These are phyloP conservation scores for Puffinus mauretanicus DNA, from an alignment of 2,113 vertebrate species.

Conservation along the genomic window DNA sequence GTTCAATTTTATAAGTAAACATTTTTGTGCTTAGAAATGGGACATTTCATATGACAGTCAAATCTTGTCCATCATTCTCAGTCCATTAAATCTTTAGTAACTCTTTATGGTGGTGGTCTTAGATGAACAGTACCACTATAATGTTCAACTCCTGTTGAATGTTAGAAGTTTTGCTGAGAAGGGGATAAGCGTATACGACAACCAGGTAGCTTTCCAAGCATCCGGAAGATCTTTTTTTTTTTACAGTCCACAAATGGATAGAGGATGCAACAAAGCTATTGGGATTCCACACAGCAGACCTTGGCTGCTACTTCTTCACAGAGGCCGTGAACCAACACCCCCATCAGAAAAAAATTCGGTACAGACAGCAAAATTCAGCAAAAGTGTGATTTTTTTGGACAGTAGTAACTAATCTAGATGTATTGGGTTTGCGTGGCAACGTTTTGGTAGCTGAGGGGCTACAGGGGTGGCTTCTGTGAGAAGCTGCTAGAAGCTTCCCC, in stretches of 20 bases:
- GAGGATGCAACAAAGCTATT: not conserved
- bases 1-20: not conserved
- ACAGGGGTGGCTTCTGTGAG: not conserved
- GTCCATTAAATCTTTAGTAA: not conserved
- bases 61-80: not conserved
- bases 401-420: not conserved
- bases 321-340: not conserved
- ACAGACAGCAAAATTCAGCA: not conserved
- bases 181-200: not conserved
- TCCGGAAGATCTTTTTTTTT: rapidly evolving
- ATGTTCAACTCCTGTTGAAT: not conserved
- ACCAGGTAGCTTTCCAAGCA: not conserved
- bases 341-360: not conserved
- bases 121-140: not conserved
- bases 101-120: not conserved
- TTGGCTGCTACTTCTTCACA: not conserved
- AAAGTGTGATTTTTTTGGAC: not conserved
- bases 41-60: not conserved
- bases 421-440: not conserved
- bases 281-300: not conserved
- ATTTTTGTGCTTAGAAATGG: not conserved
- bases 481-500: not conserved
- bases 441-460: not conserved
- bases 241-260: not conserved
- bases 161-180: not conserved